phyloP scores from a whole-genome alignment of 2,888 invertebrate species.

The Melinaea marsaeus region DNA sequence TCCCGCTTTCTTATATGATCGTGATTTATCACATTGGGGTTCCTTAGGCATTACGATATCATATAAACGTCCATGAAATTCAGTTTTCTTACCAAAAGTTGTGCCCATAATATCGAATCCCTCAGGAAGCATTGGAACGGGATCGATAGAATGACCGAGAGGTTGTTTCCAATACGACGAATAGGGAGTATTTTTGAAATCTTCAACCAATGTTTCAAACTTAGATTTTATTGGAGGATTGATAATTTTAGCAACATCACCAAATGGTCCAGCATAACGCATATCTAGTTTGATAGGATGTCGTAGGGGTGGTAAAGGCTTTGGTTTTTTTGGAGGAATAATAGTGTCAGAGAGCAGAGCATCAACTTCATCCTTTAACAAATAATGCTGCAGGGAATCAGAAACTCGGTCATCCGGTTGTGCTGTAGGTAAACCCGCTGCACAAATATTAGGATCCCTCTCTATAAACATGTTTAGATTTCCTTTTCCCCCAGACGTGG shows the following conservation, averaged over 20 bases:
- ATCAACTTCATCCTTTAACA: conserved; percentile 61
- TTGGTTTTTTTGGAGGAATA: conserved; percentile 48
- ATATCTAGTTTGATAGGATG: conserved; percentile 49
- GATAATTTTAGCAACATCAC: conserved; percentile 45
- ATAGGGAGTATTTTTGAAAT: conserved; percentile 59
- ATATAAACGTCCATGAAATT: conserved; percentile 50
- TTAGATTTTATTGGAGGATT: conserved; percentile 58
- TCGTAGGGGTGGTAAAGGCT: conserved; percentile 50
- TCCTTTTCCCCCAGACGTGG: conserved; percentile 63
- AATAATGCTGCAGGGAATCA: conserved; percentile 54
- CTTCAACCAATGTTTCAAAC: conserved; percentile 55
- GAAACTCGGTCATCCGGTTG: conserved; percentile 48
- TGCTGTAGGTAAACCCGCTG: conserved; percentile 59
- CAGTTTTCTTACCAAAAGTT: conserved; percentile 56
- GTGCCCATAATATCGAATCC: conserved; percentile 51
- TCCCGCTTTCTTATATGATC: conserved; percentile 43
- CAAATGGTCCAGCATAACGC: conserved; percentile 48
- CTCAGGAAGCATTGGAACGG: conserved; percentile 60
- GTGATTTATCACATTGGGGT: conserved; percentile 53
- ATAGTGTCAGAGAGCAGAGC: conserved; percentile 58
- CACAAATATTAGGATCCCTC: conserved; percentile 56
- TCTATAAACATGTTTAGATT: conserved; percentile 61
- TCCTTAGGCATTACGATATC: conserved; percentile 63
- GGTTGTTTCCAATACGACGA: conserved; percentile 60
- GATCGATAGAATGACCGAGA: conserved; percentile 50